phyloP scores from a whole-genome alignment of 2,113 vertebrate genomes.

The Leptodactylus fuscus region DNA sequence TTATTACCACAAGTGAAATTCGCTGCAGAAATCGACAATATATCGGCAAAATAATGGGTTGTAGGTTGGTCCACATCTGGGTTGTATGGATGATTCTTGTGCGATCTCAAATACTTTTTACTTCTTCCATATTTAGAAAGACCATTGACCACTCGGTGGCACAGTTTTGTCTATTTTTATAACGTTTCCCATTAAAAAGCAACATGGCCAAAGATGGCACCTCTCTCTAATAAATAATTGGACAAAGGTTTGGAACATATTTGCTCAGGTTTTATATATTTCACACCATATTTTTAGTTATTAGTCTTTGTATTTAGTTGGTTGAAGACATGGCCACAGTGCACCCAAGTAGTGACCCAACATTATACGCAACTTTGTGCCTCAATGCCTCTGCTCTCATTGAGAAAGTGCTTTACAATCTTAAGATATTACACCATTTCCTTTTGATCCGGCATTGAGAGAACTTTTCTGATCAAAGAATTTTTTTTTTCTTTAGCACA shows the following conservation, averaged over 20 bases:
- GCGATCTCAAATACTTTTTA: not conserved
- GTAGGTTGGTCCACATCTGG: too few relatives aligned
- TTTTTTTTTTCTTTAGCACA: slow-evolving; percentile 12
- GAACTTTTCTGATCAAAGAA: slow-evolving; percentile 1
- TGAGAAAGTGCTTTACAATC: not conserved
- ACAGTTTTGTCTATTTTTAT: not conserved
- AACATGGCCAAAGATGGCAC: not conserved
- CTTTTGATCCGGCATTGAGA: not conserved
- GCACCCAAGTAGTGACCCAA: not conserved
- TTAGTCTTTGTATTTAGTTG: not conserved
- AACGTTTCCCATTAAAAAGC: not conserved
- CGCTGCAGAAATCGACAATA: too few relatives aligned
- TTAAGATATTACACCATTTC: not conserved
- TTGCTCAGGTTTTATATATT: not conserved
- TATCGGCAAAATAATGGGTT: too few relatives aligned
- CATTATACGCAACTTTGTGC: not conserved
- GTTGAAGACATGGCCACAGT: not conserved
- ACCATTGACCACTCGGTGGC: not conserved
- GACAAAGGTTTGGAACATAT: too few relatives aligned
- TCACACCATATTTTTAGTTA: too few relatives aligned
- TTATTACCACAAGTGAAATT: too few relatives aligned
- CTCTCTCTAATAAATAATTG: not conserved
- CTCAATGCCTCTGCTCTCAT: not conserved
- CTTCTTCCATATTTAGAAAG: not conserved
- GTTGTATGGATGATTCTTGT: not conserved